Base-by-base conservation (phyloP, 2,797 vertebrate genomes). In the Pipistrellus pipistrellus region DNA sequence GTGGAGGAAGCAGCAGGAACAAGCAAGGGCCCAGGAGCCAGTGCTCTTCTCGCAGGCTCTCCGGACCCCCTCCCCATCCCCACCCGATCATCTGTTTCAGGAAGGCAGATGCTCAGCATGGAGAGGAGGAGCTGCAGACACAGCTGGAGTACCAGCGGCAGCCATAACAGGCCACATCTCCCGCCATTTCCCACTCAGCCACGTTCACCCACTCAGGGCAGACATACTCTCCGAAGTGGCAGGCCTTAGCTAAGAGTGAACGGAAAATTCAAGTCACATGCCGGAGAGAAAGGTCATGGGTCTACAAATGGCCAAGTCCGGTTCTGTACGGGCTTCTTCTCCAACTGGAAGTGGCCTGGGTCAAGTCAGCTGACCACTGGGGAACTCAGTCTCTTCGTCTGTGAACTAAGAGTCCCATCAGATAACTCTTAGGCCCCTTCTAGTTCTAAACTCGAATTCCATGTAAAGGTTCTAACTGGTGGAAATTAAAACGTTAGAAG, bases 391-490 rank as follows among this genome's bases (percentile, higher is more conserved):
- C 48, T 77, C 55, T 64, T 55, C 41, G 15, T 73, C 14, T 92
- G 18, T 30, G 57, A 82, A 25, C 4, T 46, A 35, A 85, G 35
- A 66, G 30, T 44, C 46, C n/a, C 77, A 38, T 82, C 53, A 69
- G 15, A 51, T 57, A 10, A 83, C 23, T 64, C n/a, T 78, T 27
- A 84, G 38, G 46, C 72, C 30, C 18, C 30, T 64, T 84, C 46
- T 27, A 78, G n/a, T 71, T 55, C 30, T 55, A 17, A 94, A 84
- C 25, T 44, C 32, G 32, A 72, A 73, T 73, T 68, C 53, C 85
- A 87, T 2, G 5, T 25, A 53, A 73, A 41, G 4, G 4, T 41
- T 81, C 35, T 80, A 66, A 76, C 75, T 21, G 15, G 41, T 41
- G 10, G 86, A 88, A 23, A 69, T 23, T 32, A n/a, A 80, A 35